phyloP scores from a whole-genome alignment of 1,140 invertebrate species.

The Subanguina moxae region DNA sequence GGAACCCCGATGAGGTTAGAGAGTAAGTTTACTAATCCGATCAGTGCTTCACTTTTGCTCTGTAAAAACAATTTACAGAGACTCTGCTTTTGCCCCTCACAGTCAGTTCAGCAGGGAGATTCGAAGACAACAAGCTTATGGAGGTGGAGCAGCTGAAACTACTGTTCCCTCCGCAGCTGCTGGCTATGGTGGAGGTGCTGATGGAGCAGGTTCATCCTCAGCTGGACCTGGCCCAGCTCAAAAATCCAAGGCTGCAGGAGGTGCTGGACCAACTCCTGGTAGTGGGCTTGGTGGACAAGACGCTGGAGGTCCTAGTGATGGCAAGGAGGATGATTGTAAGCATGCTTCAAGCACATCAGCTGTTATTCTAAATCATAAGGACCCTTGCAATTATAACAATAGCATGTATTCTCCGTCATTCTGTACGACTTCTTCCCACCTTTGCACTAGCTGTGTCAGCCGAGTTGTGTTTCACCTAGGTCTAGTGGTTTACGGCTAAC shows the following conservation, averaged over 20 bases:
- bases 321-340: conserved; percentile 19
- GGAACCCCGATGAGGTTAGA: conserved; percentile 27
- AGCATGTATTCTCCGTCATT: no score
- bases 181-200: neutral
- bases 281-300: neutral
- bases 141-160: conserved; percentile 16
- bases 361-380: no score
- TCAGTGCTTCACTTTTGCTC: conserved; percentile 1
- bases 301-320: neutral
- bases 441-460: no score
- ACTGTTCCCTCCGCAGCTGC: conserved; percentile 5
- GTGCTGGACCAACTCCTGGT: conserved; percentile 18
- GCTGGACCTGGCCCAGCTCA: neutral
- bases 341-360: no score
- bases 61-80: conserved; percentile 10
- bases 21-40: conserved; percentile 14
- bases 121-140: conserved; percentile 43
- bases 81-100: conserved; percentile 10
- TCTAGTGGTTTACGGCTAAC: no score
- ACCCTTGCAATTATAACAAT: no score
- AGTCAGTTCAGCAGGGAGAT: conserved; percentile 32
- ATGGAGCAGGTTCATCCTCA: neutral
- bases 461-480: no score
- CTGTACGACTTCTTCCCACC: no score
- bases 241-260: neutral